Conservation (phyloP, 2,888 invertebrate species). For the Glaucopsyche alexis region DNA sequence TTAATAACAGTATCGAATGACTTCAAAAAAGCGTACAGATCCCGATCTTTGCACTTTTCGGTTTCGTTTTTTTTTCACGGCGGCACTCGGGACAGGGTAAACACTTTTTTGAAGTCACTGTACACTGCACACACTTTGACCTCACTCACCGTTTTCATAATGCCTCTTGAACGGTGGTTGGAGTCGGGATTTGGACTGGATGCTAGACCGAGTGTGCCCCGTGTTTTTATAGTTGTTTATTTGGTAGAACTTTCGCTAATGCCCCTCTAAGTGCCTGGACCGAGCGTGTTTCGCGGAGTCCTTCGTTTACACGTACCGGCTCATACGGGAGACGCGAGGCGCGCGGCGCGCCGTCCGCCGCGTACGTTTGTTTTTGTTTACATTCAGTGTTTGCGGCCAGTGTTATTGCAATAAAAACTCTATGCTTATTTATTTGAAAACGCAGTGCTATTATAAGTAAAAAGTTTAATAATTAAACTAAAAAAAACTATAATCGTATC, state of each 20-base stretch:
- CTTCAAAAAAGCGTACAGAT: conserved; percentile 24
- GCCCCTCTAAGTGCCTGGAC: conserved; percentile 66
- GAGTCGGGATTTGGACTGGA: conserved; percentile 76
- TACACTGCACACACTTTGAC: conserved; percentile 49
- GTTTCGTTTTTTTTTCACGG: conserved; percentile 31
- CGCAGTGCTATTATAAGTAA: neutral
- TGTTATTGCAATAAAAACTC: conserved; percentile 24
- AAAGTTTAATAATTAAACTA: neutral
- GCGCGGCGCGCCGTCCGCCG: conserved; percentile 69
- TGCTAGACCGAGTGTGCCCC: conserved; percentile 60
- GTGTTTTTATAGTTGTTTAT: conserved; percentile 78
- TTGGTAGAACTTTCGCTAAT: conserved; percentile 75
- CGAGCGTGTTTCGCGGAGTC: conserved; percentile 54
- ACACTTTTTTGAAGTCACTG: conserved; percentile 73
- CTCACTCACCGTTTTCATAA: conserved; percentile 76
- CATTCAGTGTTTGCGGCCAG: conserved; percentile 31
- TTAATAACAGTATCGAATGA: conserved; percentile 14
- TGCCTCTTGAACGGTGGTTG: conserved; percentile 74
- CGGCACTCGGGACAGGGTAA: conserved; percentile 53
- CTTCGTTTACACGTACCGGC: conserved; percentile 62
- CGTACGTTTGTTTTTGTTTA: conserved; percentile 43
- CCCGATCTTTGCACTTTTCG: neutral
- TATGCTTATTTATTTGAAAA: neutral
- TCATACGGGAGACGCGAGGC: conserved; percentile 57
- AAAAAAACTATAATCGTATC: neutral